Conservation (phyloP, 2,113 vertebrate genomes). For the Malurus alboscapulatus region DNA sequence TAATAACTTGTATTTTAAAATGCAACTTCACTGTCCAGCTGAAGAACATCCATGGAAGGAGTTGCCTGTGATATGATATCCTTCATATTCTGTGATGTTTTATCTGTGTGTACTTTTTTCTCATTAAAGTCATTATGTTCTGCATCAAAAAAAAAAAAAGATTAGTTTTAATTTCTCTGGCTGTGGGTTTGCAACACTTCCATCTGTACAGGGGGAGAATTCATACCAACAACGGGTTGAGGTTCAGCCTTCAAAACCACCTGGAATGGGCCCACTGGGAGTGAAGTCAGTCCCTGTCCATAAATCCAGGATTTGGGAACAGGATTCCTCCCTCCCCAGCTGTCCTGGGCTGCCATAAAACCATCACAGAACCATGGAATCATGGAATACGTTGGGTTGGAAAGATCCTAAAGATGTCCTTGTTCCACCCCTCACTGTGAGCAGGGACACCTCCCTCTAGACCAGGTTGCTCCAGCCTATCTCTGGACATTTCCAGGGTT, state of each 20-base stretch:
- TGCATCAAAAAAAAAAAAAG: not conserved
- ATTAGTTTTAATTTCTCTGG: not conserved
- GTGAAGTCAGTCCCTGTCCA: not conserved
- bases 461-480: not conserved
- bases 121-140: conserved; percentile 24
- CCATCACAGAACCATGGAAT: no score
- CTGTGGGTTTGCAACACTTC: not conserved
- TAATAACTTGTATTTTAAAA: not conserved
- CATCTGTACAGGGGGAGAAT: not conserved
- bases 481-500: not conserved
- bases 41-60: not conserved
- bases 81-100: not conserved
- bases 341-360: not conserved
- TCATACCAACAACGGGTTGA: rapidly evolving
- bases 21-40: not conserved
- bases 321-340: not conserved
- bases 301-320: not conserved
- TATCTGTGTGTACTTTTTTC: not conserved
- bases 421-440: not conserved
- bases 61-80: not conserved
- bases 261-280: not conserved
- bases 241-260: not conserved
- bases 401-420: not conserved
- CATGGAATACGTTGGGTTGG: not conserved
- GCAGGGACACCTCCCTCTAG: not conserved